A percentile compares a stretch with the other conserved stretches of the same genome.
These are phyloP conservation scores for Microchrysa polita DNA, from an alignment of 2,888 invertebrate genomes.

Conservation along the genomic window DNA sequence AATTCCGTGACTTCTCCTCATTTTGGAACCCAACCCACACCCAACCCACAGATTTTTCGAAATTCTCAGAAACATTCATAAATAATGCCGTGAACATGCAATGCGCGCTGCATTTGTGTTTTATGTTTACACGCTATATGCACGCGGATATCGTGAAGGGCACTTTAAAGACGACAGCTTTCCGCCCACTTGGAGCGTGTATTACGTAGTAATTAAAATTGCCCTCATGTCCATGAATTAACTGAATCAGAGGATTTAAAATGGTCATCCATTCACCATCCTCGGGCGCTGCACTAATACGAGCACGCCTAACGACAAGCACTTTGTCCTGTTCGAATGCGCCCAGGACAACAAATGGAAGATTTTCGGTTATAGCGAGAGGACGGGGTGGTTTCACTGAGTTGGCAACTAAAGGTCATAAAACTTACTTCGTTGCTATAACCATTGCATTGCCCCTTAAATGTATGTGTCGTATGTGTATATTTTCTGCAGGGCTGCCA, in stretches of 20 bases:
- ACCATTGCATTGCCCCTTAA: not conserved
- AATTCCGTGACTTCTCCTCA: constrained; percentile 32
- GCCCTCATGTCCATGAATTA: constrained; percentile 37
- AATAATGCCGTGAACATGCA: constrained; percentile 30
- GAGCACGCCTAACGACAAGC: constrained; percentile 4
- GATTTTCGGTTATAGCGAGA: constrained; percentile 16
- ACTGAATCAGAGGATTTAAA: constrained; percentile 34
- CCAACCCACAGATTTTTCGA: not conserved
- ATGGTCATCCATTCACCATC: constrained; percentile 20
- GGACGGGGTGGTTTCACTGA: not conserved
- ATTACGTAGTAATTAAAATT: constrained; percentile 37
- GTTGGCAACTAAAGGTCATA: constrained; percentile 28
- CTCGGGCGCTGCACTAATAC: constrained; percentile 2
- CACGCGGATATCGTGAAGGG: constrained; percentile 16
- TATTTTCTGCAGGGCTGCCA: no score
- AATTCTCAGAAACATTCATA: constrained; percentile 19
- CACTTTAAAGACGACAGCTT: constrained; percentile 34
- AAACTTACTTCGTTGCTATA: constrained; percentile 11
- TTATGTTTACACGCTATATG: not conserved
- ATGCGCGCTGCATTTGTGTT: constrained; percentile 23
- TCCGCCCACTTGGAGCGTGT: constrained; percentile 37
- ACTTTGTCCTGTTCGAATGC: constrained; percentile 27
- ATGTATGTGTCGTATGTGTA: not conserved
- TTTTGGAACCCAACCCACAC: constrained; percentile 5
- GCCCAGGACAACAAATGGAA: constrained; percentile 8